Evolutionary conservation across 2,797 vertebrate species (phyloP).

Genomic region (Scomberomorus guttatus): DNA sequence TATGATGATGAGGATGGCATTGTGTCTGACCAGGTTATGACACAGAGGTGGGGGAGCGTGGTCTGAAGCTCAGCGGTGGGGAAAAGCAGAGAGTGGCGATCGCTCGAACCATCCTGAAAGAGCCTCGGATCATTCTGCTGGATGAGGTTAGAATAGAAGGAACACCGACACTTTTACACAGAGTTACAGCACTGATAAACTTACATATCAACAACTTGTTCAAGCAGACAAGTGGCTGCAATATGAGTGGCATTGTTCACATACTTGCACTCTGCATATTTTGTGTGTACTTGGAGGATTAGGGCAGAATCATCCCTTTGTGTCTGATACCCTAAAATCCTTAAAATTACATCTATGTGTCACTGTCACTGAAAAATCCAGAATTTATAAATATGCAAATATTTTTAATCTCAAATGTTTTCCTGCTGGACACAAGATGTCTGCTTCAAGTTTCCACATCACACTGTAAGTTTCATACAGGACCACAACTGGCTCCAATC

Average conservation of each 20-base stretch:
- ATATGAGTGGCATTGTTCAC: not conserved
- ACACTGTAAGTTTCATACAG: too few species aligned
- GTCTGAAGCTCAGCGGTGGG: conserved; percentile 93
- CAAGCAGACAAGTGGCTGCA: too few species aligned
- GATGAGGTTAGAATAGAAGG: conserved; percentile 66
- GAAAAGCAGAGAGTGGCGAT: conserved; percentile 95
- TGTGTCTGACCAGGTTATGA: conserved; percentile 85
- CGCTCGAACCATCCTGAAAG: conserved; percentile 92
- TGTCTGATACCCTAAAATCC: too few species aligned
- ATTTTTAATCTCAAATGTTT: too few species aligned
- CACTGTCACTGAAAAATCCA: too few species aligned
- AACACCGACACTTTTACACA: not conserved
- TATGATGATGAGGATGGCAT: not conserved
- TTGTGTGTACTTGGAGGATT: not conserved
- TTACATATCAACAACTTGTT: not conserved
- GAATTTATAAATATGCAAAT: too few species aligned
- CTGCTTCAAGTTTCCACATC: too few species aligned
- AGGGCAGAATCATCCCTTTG: not conserved
- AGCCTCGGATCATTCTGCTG: conserved; percentile 82
- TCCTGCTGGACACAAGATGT: too few species aligned
- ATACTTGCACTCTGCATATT: not conserved
- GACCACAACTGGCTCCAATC: too few species aligned
- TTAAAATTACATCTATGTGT: too few species aligned
- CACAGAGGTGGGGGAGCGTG: conserved; percentile 92
- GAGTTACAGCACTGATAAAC: not conserved